Base-by-base conservation (phyloP, 2,797 vertebrate genomes). In the Chaenodraco wilsoni region DNA sequence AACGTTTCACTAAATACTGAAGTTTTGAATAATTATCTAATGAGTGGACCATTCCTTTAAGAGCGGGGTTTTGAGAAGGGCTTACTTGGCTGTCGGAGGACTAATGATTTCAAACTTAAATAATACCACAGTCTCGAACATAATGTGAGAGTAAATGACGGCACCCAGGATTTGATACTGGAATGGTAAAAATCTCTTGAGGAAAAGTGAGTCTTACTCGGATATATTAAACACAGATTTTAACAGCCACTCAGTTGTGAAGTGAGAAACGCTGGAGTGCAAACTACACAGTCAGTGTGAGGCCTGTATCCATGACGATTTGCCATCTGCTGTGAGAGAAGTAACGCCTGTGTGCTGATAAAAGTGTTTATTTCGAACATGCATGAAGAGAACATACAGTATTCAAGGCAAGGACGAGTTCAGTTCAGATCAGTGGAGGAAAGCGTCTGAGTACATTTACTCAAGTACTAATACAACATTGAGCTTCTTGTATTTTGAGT, bases 251-350 rank as follows among this genome's bases (percentile, higher is more conserved):
- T 48, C 76, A 68, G 37, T 50, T 88, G 64, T 73, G 72, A 55
- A 54, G 63, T 80, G 63, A 69, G 48, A 82, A 80, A 72, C 74
- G 79, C 21, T 65, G 76, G 49, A 10, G 70, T 68, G 65, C 69
- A 76, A 83, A 79, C 61, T 55, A 65, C 81, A 82, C 64, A 72
- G 66, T 65, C 54, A 78, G 71, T 67, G 76, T 70, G 73, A 86
- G 67, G 84, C 80, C 49, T 66, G 82, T 79, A 69, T 72, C 64
- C 81, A 82, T 76, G 81, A 68, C 57, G 72, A 69, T 84, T 66
- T 69, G 76, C 86, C 85, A 90, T 90, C 89, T 90, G 84, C 69
- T 84, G 60, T 73, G 66, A 59, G 40, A 79, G 68, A 65, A 72
- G 59, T 54, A 69, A 75, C 5, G 57, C 54, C 65, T 75, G 62